phyloP scores from a whole-genome alignment of 1,140 invertebrate species.

The Acromyrmex echinatior region DNA sequence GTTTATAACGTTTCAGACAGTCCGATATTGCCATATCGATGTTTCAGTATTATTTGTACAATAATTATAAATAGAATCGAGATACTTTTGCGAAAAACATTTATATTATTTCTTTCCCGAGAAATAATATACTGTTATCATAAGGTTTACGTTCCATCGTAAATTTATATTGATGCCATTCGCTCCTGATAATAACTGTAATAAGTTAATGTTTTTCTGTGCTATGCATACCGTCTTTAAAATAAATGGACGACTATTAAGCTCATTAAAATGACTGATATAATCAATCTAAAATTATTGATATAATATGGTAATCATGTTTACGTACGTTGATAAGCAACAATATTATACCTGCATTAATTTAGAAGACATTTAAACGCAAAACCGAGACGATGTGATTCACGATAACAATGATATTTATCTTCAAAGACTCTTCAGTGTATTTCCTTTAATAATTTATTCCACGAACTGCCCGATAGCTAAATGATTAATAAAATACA shows the following conservation, averaged over 20 bases:
- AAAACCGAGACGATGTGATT: background rate
- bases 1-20: slow-evolving; percentile 1
- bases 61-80: background rate
- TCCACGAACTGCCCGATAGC: no score
- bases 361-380: background rate
- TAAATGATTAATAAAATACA: slow-evolving; percentile 14
- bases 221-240: background rate
- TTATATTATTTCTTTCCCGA: background rate
- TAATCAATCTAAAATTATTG: background rate
- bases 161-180: slow-evolving; percentile 7
- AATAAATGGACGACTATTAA: background rate
- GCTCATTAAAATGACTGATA: background rate
- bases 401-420: slow-evolving; percentile 27
- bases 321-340: background rate
- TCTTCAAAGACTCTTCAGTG: background rate
- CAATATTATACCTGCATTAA: background rate
- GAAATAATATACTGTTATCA: background rate
- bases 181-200: background rate
- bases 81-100: background rate
- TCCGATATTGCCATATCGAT: background rate
- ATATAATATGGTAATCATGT: slow-evolving; percentile 6
- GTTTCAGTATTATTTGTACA: background rate
- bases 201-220: background rate
- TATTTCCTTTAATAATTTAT: slow-evolving; percentile 11
- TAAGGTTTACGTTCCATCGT: background rate